phyloP scores from a whole-genome alignment of 2,797 vertebrate species.

The Threskiornis aethiopicus region DNA sequence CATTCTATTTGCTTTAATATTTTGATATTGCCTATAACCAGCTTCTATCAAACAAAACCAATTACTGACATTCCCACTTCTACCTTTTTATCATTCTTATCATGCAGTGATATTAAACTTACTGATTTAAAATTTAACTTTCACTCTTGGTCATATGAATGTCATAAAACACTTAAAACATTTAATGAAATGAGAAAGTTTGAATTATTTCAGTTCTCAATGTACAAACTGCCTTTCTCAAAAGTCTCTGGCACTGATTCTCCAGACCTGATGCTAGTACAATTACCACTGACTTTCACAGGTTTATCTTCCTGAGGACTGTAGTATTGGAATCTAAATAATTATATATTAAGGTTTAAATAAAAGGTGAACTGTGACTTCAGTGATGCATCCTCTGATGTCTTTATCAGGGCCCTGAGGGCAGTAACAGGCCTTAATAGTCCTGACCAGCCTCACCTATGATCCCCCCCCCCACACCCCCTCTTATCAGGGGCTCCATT shows the following conservation, averaged over 20 bases:
- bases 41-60: neutral
- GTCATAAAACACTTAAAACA: neutral
- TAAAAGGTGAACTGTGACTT: neutral
- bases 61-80: neutral
- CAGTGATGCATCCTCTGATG: neutral
- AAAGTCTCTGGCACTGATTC: neutral
- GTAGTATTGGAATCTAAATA: neutral
- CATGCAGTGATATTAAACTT: neutral
- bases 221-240: neutral
- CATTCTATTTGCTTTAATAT: neutral
- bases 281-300: neutral
- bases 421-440: neutral
- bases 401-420: neutral
- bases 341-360: neutral
- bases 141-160: neutral
- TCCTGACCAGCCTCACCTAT: neutral
- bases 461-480: fast-evolving
- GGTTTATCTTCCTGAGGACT: neutral
- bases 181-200: neutral
- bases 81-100: neutral
- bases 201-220: neutral
- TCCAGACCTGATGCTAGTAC: neutral
- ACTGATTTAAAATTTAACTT: neutral
- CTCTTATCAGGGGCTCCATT: neutral
- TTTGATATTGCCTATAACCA: neutral